A percentile compares a stretch with the other conserved stretches of the same genome.
Evolutionary conservation across 1,140 invertebrate species (phyloP).

Genomic region (Eumaeus atala): DNA sequence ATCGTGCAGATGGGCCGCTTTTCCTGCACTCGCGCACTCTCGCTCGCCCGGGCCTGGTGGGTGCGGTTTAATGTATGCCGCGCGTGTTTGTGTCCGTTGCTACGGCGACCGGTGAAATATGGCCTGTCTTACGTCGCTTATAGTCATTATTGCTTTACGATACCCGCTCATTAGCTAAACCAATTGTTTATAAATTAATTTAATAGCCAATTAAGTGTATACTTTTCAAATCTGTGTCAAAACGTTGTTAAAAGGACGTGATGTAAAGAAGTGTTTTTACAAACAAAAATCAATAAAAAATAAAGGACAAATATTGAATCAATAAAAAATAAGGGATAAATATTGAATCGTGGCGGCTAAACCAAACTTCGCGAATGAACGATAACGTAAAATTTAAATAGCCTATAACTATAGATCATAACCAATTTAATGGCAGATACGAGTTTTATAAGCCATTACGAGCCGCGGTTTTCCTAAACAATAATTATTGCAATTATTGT

Average conservation of each 20-base stretch:
- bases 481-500: constrained; percentile 61
- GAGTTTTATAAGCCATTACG: constrained; percentile 14
- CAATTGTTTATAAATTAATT: no score
- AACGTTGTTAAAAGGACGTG: no score
- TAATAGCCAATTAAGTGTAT: no score
- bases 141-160: constrained; percentile 56
- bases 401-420: constrained; percentile 12
- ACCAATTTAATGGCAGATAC: constrained; percentile 18
- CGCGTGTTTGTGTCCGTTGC: constrained; percentile 50
- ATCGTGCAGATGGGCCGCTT: no score
- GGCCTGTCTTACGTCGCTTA: constrained; percentile 47
- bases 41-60: constrained; percentile 21
- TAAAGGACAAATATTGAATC: no score
- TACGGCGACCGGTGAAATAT: constrained; percentile 61
- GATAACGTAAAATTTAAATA: not conserved
- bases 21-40: constrained; percentile 31
- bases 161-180: constrained; percentile 43
- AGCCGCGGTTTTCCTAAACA: constrained; percentile 45
- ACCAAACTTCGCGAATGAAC: not conserved
- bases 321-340: no score
- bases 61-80: no score
- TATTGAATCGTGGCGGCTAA: not conserved
- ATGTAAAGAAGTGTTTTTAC: no score
- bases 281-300: no score
- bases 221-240: no score